phyloP scores from a whole-genome alignment of 2,797 vertebrate species.

The Macrochelys suwanniensis region DNA sequence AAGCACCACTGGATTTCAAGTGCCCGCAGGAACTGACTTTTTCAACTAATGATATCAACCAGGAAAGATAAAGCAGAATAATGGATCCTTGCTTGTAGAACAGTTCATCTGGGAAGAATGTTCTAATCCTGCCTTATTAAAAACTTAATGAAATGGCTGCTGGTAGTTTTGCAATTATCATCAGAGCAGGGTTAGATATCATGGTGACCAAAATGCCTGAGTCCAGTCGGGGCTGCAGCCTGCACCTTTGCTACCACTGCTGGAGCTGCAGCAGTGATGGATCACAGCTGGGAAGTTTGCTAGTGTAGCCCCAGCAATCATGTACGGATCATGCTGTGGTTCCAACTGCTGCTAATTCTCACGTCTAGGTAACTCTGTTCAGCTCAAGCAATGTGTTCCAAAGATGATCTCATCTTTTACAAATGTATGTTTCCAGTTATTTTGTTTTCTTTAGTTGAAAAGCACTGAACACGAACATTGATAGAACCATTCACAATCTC shows the following conservation, averaged over 20 bases:
- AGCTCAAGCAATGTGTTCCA: conserved; percentile 7
- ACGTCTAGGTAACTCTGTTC: background rate
- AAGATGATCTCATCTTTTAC: background rate
- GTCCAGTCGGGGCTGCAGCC: background rate
- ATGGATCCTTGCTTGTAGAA: background rate
- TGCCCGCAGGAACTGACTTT: background rate
- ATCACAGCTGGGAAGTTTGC: background rate
- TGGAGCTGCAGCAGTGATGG: background rate
- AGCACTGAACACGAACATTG: conserved; percentile 34
- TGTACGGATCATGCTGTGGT: background rate
- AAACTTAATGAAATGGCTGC: background rate
- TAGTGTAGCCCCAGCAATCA: background rate
- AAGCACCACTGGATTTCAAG: background rate
- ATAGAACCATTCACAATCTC: conserved; percentile 41
- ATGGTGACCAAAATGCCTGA: background rate
- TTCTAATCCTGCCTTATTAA: accelerated
- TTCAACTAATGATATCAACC: background rate
- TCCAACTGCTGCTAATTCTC: background rate
- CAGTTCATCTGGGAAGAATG: background rate
- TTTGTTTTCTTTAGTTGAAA: conserved; percentile 49
- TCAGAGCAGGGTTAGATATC: background rate
- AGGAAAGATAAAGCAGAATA: background rate
- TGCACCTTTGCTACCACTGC: background rate
- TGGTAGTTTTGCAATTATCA: background rate
- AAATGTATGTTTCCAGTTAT: conserved; percentile 29